Evolutionary conservation across 1,140 invertebrate genomes (phyloP), one percentile per base, ranked within the genome.

Genomic region (Aphelenchoides avenae): DNA sequence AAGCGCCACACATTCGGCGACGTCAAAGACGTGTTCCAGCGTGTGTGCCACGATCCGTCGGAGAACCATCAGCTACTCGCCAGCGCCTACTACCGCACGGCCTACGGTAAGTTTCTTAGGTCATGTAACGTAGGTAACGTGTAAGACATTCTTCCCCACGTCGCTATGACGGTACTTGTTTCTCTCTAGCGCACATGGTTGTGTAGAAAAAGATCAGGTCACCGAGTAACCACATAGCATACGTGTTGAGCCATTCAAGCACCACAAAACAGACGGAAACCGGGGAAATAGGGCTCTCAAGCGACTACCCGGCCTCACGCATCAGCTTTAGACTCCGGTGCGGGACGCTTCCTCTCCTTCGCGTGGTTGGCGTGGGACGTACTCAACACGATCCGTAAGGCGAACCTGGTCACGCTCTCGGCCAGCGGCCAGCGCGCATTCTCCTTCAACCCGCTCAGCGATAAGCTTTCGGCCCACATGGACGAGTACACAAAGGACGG

Each of bases 281-380:
- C n/a, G n/a, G n/a, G n/a, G n/a, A n/a, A n/a, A n/a, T n/a, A n/a
- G n/a, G n/a, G n/a, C n/a, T n/a, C n/a, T n/a, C n/a, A n/a, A n/a
- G n/a, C n/a, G n/a, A n/a, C n/a, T n/a, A n/a, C n/a, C n/a, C n/a
- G n/a, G n/a, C n/a, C n/a, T n/a, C n/a, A n/a, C n/a, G n/a, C n/a
- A n/a, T n/a, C n/a, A 29, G 6, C 57, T 63, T 18, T 27, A 62
- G 59, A 62, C 30, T 62, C 59, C n/a, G 43, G 20, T 1, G 39
- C 27, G 11, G 44, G 47, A 34, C 34, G 54, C 11, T 40, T 65
- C 39, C 52, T 67, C 20, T 67, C 65, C 2, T 67, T 67, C 40
- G 43, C 65, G 1, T 67, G 65, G 65, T 48, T 67, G 18, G 59
- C 47, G 30, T 70, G 63, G 27, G 65, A 67, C 40, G 61, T 67